Base-by-base conservation (phyloP, 1,140 invertebrate species). In the Heterodera carotae region DNA sequence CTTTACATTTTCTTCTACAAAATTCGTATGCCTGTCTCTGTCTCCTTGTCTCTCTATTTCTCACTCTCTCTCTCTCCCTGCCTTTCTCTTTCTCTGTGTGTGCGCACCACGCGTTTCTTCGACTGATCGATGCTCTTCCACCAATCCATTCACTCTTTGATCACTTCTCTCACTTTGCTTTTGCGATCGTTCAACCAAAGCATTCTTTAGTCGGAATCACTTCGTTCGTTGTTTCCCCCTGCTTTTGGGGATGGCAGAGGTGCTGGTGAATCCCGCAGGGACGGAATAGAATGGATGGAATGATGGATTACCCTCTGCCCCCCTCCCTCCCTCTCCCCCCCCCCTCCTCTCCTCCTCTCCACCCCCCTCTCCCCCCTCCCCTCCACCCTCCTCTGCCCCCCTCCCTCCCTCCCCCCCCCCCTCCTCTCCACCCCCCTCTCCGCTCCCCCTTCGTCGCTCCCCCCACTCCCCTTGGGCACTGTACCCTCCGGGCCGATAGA, bases 241-340 rank as follows among this genome's bases (percentile, higher is more conserved):
- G 12, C 22, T 22, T 22, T 18, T 18, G 15, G 48, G 15, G 48
- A 18, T 6, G 39, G 39, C 36, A 12, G 39, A 12, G 39, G 39
- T 15, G 48, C 0, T 15, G 48, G 48, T 15, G 15, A 22, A 56
- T 22, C 48, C 25, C 27, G 27, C 62, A 31, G 62, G 33, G 62
- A 8, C 53, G 76, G 39, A 48, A 75, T 60, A n/a, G n/a, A n/a
- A n/a, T n/a, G 29, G 60, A 2, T 18, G 74, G 39, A 48, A 75
- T 60, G 73, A 48, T 56, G 73, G 70, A 48, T 73, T 73, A 25
- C 56, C 73, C 69, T 75, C n/a, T n/a, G n/a, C n/a, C n/a, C n/a
- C 27, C 78, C 53, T 15, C 18, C 48, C 48, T 39, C 39, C 39
- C 39, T 12, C 39, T 12, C 39, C 39, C 39, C 39, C 12, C 36